phyloP scores from a whole-genome alignment of 1,140 invertebrate genomes.

The Drosophila lacertosa region DNA sequence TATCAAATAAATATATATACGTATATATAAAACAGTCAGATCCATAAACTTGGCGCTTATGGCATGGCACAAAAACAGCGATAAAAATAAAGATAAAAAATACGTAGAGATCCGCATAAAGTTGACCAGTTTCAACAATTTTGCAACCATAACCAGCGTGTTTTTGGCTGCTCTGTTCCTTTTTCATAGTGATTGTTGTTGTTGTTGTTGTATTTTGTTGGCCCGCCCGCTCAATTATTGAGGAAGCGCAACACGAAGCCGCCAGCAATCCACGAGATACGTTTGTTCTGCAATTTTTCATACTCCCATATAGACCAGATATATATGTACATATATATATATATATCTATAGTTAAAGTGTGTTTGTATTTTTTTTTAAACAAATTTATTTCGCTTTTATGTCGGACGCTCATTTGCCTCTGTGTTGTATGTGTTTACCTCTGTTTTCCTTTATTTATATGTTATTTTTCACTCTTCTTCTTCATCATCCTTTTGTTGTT shows the following conservation, averaged over 20 bases:
- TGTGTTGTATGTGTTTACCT: neutral
- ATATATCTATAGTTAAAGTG: slow-evolving; percentile 15
- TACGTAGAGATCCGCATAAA: slow-evolving; percentile 15
- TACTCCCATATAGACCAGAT: neutral
- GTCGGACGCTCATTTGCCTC: slow-evolving; percentile 20
- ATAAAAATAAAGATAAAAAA: no score
- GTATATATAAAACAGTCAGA: slow-evolving; percentile 7
- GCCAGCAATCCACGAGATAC: slow-evolving; percentile 56
- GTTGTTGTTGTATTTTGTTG: slow-evolving; percentile 4
- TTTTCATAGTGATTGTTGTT: no score
- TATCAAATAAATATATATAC: neutral
- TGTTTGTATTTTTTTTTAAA: slow-evolving; percentile 53
- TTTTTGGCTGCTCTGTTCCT: neutral
- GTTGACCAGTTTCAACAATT: slow-evolving; percentile 36
- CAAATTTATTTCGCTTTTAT: slow-evolving; percentile 49
- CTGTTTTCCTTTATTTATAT: slow-evolving; percentile 2
- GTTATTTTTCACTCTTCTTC: slow-evolving; percentile 33
- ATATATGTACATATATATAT: slow-evolving; percentile 26
- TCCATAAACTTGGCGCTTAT: slow-evolving; percentile 22
- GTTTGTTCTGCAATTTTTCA: slow-evolving; percentile 56
- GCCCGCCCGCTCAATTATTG: slow-evolving; percentile 52
- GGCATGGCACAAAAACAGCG: neutral
- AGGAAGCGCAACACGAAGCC: slow-evolving; percentile 33
- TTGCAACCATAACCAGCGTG: slow-evolving; percentile 12
- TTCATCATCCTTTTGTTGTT: no score